Conservation (phyloP, 1,140 invertebrate species). For the Calliopsis andreniformis region DNA sequence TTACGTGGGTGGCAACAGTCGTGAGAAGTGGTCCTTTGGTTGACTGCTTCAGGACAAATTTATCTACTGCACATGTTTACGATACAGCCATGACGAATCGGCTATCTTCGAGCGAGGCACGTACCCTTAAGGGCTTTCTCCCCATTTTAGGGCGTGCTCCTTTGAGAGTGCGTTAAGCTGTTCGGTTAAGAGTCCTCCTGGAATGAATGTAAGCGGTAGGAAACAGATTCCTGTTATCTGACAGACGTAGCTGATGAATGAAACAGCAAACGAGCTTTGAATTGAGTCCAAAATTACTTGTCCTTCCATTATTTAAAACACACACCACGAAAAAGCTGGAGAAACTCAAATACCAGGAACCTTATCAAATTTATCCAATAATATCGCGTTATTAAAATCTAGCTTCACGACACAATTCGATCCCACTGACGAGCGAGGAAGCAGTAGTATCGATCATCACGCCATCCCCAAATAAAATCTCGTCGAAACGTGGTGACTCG, state of each 20-base stretch:
- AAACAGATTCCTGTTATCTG: slow-evolving; percentile 1
- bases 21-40: neutral
- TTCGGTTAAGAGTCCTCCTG: neutral
- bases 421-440: too few species aligned
- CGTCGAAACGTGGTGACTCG: neutral
- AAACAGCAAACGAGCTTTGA: too few species aligned
- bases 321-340: too few species aligned
- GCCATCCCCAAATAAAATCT: neutral
- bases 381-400: too few species aligned
- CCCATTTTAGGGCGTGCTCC: slow-evolving; percentile 2
- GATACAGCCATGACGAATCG: slow-evolving; percentile 30
- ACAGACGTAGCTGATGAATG: too few species aligned
- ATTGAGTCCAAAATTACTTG: too few species aligned
- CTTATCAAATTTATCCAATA: too few species aligned
- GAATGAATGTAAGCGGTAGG: slow-evolving; percentile 1
- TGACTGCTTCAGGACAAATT: neutral
- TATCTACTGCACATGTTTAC: slow-evolving; percentile 29
- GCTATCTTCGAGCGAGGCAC: slow-evolving; percentile 22
- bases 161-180: slow-evolving; percentile 24
- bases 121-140: slow-evolving; percentile 14
- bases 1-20: neutral
- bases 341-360: too few species aligned
- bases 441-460: slow-evolving; percentile 1
- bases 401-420: too few species aligned
- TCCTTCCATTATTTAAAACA: too few species aligned